Evolutionary conservation across 2,888 invertebrate species (phyloP), one percentile per base, ranked within the genome.

Genomic region (Phrixothrix hirtus): DNA sequence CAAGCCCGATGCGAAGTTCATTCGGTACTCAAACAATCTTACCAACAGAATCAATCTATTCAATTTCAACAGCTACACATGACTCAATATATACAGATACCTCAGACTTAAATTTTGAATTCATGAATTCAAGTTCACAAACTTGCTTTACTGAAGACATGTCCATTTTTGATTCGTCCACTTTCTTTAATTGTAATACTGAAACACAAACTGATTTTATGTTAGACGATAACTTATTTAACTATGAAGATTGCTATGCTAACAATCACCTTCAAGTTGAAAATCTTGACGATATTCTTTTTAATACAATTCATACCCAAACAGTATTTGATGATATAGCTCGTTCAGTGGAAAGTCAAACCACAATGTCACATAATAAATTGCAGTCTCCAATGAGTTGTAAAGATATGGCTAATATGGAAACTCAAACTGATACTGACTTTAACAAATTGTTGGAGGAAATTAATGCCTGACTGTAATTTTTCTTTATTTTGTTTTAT

Each of bases 171-270:
- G 70, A 71, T 58, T 66, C 67, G 12, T 62, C 60, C 39, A 64
- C 59, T 58, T 75, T 77, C 48, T 71, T 76, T 15, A 78, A 80
- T 49, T 81, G 82, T 47, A 79, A 81, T 55, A 80, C 74, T 51
- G 83, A 85, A 69, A 85, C 84, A 0, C 85, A 85, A 69, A 85
- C 84, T 0, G 81, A 81, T 60, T 66, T 75, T 35, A 71, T 76
- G 57, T 68, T 74, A 4, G 66, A 65, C 37, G 69, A 68, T 43
- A 70, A 72, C 26, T 62, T 75, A 38, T 67, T 75, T 21, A 65
- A 65, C 46, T 67, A 59, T 32, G 58, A 65, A 29, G n/a, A n/a
- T n/a, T n/a, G n/a, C n/a, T n/a, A n/a, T n/a, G 74, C 74, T 59
- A 72, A 74, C 56, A 68, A 74, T 25, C 67, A 71, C 25, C 30